Conservation (phyloP, 2,113 vertebrate species). For the Saccopteryx leptura region DNA sequence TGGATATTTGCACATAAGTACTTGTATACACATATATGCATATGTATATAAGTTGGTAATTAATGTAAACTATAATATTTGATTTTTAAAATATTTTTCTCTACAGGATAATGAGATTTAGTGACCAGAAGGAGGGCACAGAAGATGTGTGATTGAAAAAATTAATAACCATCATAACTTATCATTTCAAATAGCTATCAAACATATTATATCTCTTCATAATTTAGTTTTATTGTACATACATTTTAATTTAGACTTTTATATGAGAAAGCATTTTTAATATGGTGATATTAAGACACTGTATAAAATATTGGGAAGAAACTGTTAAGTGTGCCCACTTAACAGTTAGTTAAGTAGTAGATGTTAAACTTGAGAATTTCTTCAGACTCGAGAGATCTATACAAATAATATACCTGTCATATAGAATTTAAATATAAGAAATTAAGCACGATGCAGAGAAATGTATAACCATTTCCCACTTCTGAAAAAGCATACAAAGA, state of each 20-base stretch:
- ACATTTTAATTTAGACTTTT: slow-evolving; percentile 49
- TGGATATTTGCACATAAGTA: not conserved
- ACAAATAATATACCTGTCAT: not conserved
- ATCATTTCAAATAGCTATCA: not conserved
- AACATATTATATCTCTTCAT: not conserved
- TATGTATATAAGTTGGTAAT: not conserved
- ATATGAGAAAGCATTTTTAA: not conserved
- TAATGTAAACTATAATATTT: not conserved
- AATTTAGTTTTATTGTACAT: not conserved
- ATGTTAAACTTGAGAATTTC: not conserved
- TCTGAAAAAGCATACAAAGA: not conserved
- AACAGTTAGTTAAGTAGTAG: too few species aligned
- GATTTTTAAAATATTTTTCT: not conserved
- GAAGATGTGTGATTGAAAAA: not conserved
- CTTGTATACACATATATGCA: not conserved
- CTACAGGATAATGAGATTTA: not conserved
- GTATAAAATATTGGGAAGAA: not conserved
- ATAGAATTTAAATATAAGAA: not conserved
- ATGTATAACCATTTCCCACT: not conserved
- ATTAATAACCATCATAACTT: not conserved
- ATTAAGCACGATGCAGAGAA: not conserved
- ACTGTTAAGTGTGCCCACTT: not conserved
- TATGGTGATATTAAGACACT: not conserved
- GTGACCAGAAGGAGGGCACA: not conserved
- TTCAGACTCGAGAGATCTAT: not conserved